Evolutionary conservation across 2,888 invertebrate genomes (phyloP).

Genomic region (Cyclophora punctaria): DNA sequence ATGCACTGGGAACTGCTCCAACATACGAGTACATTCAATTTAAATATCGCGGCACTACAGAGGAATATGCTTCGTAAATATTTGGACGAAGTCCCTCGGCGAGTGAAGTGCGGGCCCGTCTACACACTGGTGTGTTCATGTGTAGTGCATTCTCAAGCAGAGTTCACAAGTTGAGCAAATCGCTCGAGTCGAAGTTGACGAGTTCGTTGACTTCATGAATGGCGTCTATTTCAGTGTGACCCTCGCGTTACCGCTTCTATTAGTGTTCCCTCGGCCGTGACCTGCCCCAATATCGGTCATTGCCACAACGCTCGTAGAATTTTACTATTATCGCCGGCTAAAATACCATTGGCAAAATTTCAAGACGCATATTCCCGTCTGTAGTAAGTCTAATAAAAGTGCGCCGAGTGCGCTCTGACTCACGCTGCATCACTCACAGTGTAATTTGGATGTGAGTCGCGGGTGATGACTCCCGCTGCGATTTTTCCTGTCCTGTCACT

Average conservation of each 20-base stretch:
- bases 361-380: slow-evolving; percentile 63
- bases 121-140: too few relatives aligned
- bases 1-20: too few relatives aligned
- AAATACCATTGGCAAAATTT: slow-evolving; percentile 70
- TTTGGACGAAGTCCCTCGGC: too few relatives aligned
- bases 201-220: slow-evolving; percentile 18
- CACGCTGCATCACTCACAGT: slow-evolving; percentile 25
- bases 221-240: slow-evolving; percentile 18
- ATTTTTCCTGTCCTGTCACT: slow-evolving; percentile 28
- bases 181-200: slow-evolving; percentile 5
- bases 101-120: too few relatives aligned
- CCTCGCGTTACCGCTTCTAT: slow-evolving; percentile 35
- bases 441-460: slow-evolving; percentile 21
- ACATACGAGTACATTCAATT: too few relatives aligned
- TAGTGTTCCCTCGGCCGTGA: slow-evolving; percentile 43
- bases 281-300: slow-evolving; percentile 65
- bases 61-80: too few relatives aligned
- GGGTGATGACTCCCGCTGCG: slow-evolving; percentile 43
- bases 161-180: slow-evolving; percentile 1
- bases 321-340: slow-evolving; percentile 68
- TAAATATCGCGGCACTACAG: too few relatives aligned
- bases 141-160: too few relatives aligned
- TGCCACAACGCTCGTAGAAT: slow-evolving; percentile 53
- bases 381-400: slow-evolving; percentile 66
- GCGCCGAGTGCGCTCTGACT: slow-evolving; percentile 39